Evolutionary conservation across 2,888 invertebrate species (phyloP), one percentile per base, ranked within the genome.

Genomic region (Melolontha melolontha): DNA sequence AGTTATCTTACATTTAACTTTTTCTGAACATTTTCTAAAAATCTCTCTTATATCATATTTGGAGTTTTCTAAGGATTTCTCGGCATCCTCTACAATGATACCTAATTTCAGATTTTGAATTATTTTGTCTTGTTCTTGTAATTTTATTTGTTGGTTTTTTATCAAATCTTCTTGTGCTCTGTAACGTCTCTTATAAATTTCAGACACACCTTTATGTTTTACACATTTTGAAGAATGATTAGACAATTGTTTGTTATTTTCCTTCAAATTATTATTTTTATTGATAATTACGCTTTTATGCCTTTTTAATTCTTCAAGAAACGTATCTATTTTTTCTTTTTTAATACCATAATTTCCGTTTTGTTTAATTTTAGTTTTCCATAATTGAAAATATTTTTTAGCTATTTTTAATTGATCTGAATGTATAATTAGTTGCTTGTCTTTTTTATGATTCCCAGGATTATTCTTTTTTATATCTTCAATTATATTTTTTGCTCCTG

Each of bases 131-230:
- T 93, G 92, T 68, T 91, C 88, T 68, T 90, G 88, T 68, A 93
- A 79, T 82, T 92, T 92, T 1, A 86, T 82, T 78, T 88, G 90
- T 79, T 93, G 92, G 29, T 89, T 81, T 29, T 91, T 89, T 68
- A 93, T 93, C 49, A 92, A 90, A 72, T 88, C 87, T 78, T 90
- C 90, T 78, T 93, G 93, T 8, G 90, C 86, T 80, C 88, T 88
- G 70, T 89, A 89, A 74, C 91, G 74, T 65, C 79, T 77, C 75
- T 77, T 75, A 55, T 74, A 51, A 42, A 54, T 51, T 68, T 66
- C 57, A 12, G 40, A 57, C 22, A 42, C 17, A 16, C 42, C 17
- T 27, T 59, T 29, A n/a, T 14, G 11, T 42, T 22, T 54, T 14
- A 34, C 6, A 12, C n/a, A 47, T 39, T 64, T 50, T n/a, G 11